Conservation (phyloP, 92 coral and sea anemone species). For the Ricordea florida region DNA sequence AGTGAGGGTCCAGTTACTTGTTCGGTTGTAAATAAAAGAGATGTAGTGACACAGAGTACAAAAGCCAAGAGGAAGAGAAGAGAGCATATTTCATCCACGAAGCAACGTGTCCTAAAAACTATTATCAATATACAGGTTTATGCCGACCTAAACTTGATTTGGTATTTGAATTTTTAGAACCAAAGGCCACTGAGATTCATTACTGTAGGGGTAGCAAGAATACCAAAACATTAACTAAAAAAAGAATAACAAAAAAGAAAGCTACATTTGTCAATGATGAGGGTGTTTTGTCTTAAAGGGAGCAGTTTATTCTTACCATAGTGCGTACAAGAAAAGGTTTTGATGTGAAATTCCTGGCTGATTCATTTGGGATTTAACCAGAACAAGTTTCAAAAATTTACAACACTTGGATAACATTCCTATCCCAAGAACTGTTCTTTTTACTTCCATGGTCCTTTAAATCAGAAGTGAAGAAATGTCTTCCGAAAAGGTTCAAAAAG, state of each 20-base stretch:
- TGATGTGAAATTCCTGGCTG: conserved; percentile 64
- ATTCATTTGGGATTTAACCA: conserved; percentile 47
- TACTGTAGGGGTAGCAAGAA: conserved; percentile 48
- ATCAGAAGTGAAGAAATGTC: conserved; percentile 44
- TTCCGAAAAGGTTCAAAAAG: conserved; percentile 49
- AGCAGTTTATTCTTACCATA: conserved; percentile 24
- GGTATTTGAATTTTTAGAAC: conserved; percentile 8
- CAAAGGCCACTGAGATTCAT: conserved; percentile 18
- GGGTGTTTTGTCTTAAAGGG: conserved; percentile 19
- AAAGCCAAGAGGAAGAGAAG: conserved; percentile 13
- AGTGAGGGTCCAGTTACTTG: no score
- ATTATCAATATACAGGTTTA: conserved; percentile 29
- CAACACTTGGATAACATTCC: conserved; percentile 64
- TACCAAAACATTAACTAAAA: conserved; percentile 9
- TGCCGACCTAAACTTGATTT: conserved; percentile 18
- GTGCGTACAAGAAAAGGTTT: conserved; percentile 62
- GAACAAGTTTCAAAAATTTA: conserved; percentile 61
- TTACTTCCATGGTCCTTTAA: conserved; percentile 70
- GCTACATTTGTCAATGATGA: not conserved
- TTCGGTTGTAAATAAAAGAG: no score
- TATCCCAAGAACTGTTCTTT: conserved; percentile 64
- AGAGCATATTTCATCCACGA: conserved; percentile 6
- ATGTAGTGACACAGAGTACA: conserved; percentile 5
- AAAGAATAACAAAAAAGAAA: not conserved
- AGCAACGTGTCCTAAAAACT: conserved; percentile 37